Evolutionary conservation across 2,113 vertebrate species (phyloP), one percentile per base, ranked within the genome.

Genomic region (Empidonax traillii): DNA sequence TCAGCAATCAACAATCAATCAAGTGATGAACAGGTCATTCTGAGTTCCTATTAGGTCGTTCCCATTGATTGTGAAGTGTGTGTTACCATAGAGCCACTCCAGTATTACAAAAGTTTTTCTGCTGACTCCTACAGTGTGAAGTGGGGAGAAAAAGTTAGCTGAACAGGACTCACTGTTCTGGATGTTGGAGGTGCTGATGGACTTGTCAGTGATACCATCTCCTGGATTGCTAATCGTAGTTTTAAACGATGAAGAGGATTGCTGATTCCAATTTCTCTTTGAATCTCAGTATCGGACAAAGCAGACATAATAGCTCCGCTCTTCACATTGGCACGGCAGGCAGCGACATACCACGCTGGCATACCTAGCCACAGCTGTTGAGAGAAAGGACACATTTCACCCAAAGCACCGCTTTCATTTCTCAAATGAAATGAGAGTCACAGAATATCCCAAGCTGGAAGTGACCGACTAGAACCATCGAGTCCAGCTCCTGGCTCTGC

Each of bases 251-350:
- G 99, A 61, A 99, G 98, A 13, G 99, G 99, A 92, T 99, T 99
- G 94, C 99, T 99, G 97, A 99, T 99, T 24, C 99, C 99, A 55
- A 99, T 99, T 97, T 99, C 99, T 85, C 99, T 98, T 98, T 99
- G 99, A 96, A 99, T 99, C 98, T 99, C 99, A 0, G 99, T 99
- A 96, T 99, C 99, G 0, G 99, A 99, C 71, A 99, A 95, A 21
- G 99, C 99, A 28, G 99, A 99, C 99, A 99, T 99, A 97, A 99
- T 99, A 95, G 99, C 99, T 4, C 99, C 99, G 1, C 99, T 99
- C 97, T 99, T 99, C 87, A 99, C 99, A 3, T 99, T 99, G 97
- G 99, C 99, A 30, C 99, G 98, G 85, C 99, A 99, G 25, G 99
- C 99, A 28, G 99, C 99, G 23, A 99, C 99, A 1, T 99, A 99